A percentile compares a stretch with the other conserved stretches of the same genome.
These are phyloP conservation scores for Rallus crepitans DNA, from an alignment of 2,797 vertebrate genomes.

Conservation along the genomic window DNA sequence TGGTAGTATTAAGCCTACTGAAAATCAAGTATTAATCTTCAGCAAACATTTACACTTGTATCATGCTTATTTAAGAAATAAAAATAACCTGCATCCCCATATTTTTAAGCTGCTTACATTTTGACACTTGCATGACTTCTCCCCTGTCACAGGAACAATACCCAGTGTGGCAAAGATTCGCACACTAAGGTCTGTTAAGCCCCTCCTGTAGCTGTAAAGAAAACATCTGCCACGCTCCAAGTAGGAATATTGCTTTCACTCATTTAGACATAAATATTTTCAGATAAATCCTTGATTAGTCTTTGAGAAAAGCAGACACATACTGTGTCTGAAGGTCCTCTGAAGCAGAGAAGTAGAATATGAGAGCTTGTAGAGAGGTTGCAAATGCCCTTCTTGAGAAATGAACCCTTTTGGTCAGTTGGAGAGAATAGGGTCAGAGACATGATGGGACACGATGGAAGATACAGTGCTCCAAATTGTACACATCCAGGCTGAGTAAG, in stretches of 20 bases:
- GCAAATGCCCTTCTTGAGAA: not conserved
- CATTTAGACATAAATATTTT: not conserved
- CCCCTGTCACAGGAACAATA: not conserved
- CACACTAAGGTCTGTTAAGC: not conserved
- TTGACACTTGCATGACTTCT: not conserved
- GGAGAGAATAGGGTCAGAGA: not conserved
- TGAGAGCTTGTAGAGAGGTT: not conserved
- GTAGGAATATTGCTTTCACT: not conserved
- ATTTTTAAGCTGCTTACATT: slow-evolving; percentile 8
- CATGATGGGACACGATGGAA: not conserved
- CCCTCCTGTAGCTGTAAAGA: not conserved
- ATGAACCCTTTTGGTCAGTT: not conserved
- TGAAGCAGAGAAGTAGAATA: not conserved
- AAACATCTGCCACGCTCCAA: not conserved
- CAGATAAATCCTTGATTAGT: not conserved
- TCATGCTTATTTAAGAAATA: not conserved
- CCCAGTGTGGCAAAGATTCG: not conserved
- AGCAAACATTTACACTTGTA: not conserved
- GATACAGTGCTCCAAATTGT: not conserved
- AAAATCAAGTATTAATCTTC: slow-evolving; percentile 17
- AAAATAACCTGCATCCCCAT: not conserved
- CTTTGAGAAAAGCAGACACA: not conserved
- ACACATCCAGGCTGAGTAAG: not conserved
- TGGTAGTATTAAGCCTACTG: not conserved
- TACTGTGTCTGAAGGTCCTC: not conserved